Evolutionary conservation across 1,140 invertebrate genomes (phyloP).

Genomic region (Plodia interpunctella): DNA sequence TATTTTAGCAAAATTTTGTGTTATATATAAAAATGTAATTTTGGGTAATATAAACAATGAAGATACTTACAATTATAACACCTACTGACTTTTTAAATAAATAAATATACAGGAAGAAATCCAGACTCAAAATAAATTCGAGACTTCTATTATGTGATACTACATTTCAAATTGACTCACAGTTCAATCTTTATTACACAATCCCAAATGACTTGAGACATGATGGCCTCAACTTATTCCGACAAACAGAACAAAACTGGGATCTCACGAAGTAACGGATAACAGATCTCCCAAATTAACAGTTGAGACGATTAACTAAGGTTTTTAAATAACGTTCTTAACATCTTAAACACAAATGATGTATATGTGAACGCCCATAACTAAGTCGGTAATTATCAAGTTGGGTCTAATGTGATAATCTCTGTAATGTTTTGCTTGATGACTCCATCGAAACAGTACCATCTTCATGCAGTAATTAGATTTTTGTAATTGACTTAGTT

Average conservation of each 20-base stretch:
- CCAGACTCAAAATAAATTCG: no score
- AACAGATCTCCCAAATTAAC: slow-evolving; percentile 57
- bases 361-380: slow-evolving; percentile 66
- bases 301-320: slow-evolving; percentile 50
- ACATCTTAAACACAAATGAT: slow-evolving; percentile 71
- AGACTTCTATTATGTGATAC: no score
- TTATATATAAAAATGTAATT: no score
- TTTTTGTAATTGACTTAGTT: not conserved
- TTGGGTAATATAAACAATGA: no score
- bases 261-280: slow-evolving; percentile 52
- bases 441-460: slow-evolving; percentile 54
- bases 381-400: slow-evolving; percentile 59
- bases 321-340: no score
- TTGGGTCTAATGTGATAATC: slow-evolving; percentile 64
- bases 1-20: no score
- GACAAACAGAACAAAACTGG: slow-evolving; percentile 13
- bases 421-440: slow-evolving; percentile 58
- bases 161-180: not conserved
- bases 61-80: no score
- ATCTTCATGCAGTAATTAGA: slow-evolving; percentile 38
- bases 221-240: not conserved
- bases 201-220: not conserved
- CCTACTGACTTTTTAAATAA: no score
- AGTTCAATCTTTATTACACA: not conserved
- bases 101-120: no score